Conservation (phyloP, 2,797 vertebrate species). For the Syncerus caffer region DNA sequence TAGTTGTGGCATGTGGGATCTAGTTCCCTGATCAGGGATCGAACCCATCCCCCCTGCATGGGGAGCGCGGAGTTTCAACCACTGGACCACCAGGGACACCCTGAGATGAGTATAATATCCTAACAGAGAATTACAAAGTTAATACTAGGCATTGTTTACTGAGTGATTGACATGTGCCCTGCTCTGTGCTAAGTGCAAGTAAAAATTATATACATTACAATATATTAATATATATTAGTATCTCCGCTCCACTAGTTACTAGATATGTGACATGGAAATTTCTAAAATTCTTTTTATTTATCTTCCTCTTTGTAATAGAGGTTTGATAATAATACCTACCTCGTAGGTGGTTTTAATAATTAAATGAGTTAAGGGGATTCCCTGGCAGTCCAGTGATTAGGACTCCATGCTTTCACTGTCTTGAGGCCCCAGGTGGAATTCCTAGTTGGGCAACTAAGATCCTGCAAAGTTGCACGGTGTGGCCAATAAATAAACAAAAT, state of each 20-base stretch:
- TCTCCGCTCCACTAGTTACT: background rate
- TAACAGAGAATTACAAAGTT: constrained; percentile 4
- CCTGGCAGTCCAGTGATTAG: background rate
- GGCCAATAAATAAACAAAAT: background rate
- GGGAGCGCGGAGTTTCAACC: too few relatives aligned
- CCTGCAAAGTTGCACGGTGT: background rate
- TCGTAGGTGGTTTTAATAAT: constrained; percentile 26
- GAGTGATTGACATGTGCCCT: background rate
- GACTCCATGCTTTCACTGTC: background rate
- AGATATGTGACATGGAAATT: background rate
- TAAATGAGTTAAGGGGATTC: background rate
- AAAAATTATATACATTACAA: background rate
- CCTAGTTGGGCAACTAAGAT: background rate
- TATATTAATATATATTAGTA: background rate
- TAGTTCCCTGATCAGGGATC: too few relatives aligned
- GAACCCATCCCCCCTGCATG: too few relatives aligned
- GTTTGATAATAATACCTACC: background rate
- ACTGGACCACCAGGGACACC: too few relatives aligned
- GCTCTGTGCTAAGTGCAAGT: background rate
- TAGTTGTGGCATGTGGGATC: too few relatives aligned
- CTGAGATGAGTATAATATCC: constrained; percentile 14
- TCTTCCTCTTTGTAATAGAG: constrained; percentile 10
- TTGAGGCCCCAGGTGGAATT: background rate
- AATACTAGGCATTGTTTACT: background rate
- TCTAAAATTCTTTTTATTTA: constrained; percentile 14